These are phyloP conservation scores for Chitala chitala DNA, from an alignment of 2,113 vertebrate species.

Conservation along the genomic window DNA sequence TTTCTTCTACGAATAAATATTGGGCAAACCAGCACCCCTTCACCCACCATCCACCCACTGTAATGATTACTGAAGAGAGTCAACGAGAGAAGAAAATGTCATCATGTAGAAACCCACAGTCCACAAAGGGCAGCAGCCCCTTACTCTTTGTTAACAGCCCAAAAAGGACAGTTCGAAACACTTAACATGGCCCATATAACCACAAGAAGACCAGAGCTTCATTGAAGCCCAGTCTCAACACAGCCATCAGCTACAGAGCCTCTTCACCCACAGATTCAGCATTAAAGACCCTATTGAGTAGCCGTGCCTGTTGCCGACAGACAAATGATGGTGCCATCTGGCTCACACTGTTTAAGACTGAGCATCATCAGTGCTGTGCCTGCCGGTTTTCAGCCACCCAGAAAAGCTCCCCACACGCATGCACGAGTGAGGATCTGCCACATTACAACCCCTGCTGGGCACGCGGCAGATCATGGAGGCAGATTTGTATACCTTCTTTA, in stretches of 20 bases:
- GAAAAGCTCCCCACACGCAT: not conserved
- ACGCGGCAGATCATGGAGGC: not conserved
- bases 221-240: not conserved
- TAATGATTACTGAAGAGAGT: not conserved
- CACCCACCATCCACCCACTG: not conserved
- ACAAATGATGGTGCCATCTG: constrained; percentile 2
- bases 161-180: not conserved
- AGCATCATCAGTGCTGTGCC: not conserved
- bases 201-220: not conserved
- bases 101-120: not conserved
- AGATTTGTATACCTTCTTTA: no score
- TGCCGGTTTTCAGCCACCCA: not conserved
- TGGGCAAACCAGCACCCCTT: not conserved
- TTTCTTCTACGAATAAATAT: not conserved
- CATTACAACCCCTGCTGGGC: not conserved
- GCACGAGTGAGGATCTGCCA: not conserved
- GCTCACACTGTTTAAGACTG: not conserved
- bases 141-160: not conserved
- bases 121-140: not conserved
- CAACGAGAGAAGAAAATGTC: constrained; percentile 2
- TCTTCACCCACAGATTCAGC: not conserved
- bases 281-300: not conserved
- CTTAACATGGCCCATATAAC: not conserved
- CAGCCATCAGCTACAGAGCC: not conserved
- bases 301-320: not conserved